phyloP scores from a whole-genome alignment of 2,888 invertebrate genomes.

The Acholoe squamosa region DNA sequence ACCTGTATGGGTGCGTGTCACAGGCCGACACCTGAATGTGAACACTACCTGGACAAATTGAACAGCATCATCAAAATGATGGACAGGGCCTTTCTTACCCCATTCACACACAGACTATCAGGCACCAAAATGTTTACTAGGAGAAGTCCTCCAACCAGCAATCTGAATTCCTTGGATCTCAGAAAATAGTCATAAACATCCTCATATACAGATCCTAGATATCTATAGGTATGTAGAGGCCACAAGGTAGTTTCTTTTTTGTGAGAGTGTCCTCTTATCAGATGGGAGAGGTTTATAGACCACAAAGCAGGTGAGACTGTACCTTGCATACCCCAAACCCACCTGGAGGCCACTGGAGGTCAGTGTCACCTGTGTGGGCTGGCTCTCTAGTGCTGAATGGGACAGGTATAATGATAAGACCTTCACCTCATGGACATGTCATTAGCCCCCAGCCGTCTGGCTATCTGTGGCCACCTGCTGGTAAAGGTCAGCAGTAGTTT shows the following conservation, averaged over 20 bases:
- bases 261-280: neutral
- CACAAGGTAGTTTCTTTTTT: neutral
- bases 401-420: slow-evolving; percentile 11
- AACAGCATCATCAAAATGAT: too few species aligned
- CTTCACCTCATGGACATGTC: neutral
- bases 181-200: too few species aligned
- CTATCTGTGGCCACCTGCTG: neutral
- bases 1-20: slow-evolving; percentile 7
- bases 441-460: neutral
- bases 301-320: neutral
- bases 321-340: neutral
- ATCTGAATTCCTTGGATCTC: too few species aligned
- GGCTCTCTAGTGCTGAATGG: neutral
- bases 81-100: too few species aligned
- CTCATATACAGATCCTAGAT: neutral
- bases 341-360: neutral
- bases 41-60: slow-evolving; percentile 27
- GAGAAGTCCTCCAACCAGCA: too few species aligned
- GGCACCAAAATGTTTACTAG: too few species aligned
- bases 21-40: neutral
- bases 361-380: slow-evolving; percentile 11
- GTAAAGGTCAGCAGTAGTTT: neutral
- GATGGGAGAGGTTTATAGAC: slow-evolving; percentile 19
- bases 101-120: too few species aligned
- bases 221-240: neutral